phyloP scores from a whole-genome alignment of 2,113 vertebrate species.

The Alligator mississippiensis region DNA sequence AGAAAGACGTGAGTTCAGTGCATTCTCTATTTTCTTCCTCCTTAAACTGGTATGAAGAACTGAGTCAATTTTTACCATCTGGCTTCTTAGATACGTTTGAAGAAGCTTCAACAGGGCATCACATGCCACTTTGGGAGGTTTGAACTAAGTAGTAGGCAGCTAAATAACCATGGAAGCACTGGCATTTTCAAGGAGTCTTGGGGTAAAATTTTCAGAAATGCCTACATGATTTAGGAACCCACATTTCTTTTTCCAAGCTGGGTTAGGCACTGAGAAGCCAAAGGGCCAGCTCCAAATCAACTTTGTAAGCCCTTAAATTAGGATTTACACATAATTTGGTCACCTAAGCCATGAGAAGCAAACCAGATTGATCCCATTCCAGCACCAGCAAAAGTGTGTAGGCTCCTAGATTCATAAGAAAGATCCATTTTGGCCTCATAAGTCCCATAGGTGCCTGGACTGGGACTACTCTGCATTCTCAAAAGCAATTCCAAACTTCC shows the following conservation, averaged over 20 bases:
- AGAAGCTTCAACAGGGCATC: constrained; percentile 47
- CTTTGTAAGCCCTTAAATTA: no score
- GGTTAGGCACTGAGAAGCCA: no score
- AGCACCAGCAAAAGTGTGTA: no score
- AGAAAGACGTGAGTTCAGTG: background rate
- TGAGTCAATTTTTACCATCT: constrained; percentile 51
- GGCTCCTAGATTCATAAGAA: no score
- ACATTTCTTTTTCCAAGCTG: no score
- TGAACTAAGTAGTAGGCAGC: constrained; percentile 38
- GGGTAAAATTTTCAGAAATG: constrained; percentile 27
- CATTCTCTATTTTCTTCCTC: background rate
- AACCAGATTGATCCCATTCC: no score
- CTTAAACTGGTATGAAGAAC: constrained; percentile 42
- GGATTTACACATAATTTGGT: constrained; percentile 30
- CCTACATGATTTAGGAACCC: background rate
- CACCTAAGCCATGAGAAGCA: background rate
- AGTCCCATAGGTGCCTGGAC: no score
- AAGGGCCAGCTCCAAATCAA: no score
- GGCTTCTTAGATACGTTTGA: constrained; percentile 28
- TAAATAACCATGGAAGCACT: background rate
- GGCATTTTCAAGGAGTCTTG: constrained; percentile 40
- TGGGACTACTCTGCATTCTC: no score
- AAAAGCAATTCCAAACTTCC: no score
- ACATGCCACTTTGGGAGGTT: constrained; percentile 49
- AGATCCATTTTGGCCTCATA: no score